Base-by-base conservation (phyloP, 2,888 invertebrate genomes). In the Nineta flava region DNA sequence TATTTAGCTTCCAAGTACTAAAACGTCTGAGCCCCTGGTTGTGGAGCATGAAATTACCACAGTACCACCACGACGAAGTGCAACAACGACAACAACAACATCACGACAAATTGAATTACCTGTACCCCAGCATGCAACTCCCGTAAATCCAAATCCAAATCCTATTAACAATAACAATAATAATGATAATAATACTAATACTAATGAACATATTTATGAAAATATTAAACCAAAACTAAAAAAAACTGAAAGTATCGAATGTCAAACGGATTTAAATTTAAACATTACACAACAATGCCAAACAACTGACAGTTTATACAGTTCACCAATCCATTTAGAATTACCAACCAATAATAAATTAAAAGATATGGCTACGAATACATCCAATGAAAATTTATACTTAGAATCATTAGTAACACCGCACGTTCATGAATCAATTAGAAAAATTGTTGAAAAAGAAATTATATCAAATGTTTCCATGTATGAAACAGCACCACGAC, bases 101-200 rank as follows among this genome's bases (percentile, higher is more conserved):
- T 15, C 26, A 47, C 32, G 44, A 21, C 44, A 19, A 26, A 13
- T 44, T 19, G 44, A 44, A 26, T 26, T 26, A 26, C 44, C 44
- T 21, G 9, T 9, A 16, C 10, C 26, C 44, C 44, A 44, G 44
- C 44, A 44, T 44, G 44, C 44, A 26, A 44, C 44, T 44, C 21
- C 44, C 13, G 21, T 26, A 21, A 44, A 10, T 13, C 12, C 44
- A 26, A 19, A n/a, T 21, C 15, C 44, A 12, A 19, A 15, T 16
- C 43, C 43, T 43, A 19, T n/a, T 16, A 19, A 12, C 17, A 19
- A n/a, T 15, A 42, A 15, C 10, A 15, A 12, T 15, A 43, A 19
- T 21, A 21, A n/a, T 19, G 17, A 44, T 16, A 9, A 9, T 17
- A 16, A 44, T 15, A 15, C 43, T 16, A 13, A 19, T 19, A 10